phyloP scores from a whole-genome alignment of 2,797 vertebrate species.

The Peromyscus attwateri region DNA sequence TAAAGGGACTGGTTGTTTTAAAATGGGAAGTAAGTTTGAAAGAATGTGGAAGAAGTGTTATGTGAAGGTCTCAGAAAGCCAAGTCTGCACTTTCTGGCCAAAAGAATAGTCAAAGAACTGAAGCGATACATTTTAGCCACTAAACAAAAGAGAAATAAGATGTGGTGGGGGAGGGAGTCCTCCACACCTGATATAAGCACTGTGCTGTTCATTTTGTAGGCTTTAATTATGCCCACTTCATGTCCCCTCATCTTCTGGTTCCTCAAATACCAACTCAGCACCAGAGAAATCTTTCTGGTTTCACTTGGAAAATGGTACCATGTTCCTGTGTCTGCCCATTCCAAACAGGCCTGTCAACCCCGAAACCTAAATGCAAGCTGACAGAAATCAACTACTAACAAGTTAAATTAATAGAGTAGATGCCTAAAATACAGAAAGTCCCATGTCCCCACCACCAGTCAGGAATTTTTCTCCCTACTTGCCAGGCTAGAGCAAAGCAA shows the following conservation, averaged over 20 bases:
- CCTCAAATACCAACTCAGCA: constrained; percentile 63
- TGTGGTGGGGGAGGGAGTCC: neutral
- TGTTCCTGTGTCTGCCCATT: constrained; percentile 47
- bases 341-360: constrained; percentile 66
- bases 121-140: constrained; percentile 37
- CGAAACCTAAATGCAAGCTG: constrained; percentile 62
- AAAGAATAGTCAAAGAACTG: constrained; percentile 54
- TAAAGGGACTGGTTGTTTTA: neutral
- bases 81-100: constrained; percentile 32
- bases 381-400: constrained; percentile 75
- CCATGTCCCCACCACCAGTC: neutral
- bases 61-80: constrained; percentile 50
- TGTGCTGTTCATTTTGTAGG: neutral
- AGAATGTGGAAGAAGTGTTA: constrained; percentile 15
- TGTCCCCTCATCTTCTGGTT: constrained; percentile 59
- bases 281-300: constrained; percentile 72
- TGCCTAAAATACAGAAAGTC: constrained; percentile 44
- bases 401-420: constrained; percentile 73
- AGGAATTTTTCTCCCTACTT: constrained; percentile 13
- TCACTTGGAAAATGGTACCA: constrained; percentile 68
- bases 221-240: constrained; percentile 34
- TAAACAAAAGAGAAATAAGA: constrained; percentile 14
- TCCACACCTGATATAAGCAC: neutral
- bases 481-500: neutral
- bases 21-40: neutral